Conservation (phyloP, 1,140 invertebrate species). For the Ctenoplectra terminalis region DNA sequence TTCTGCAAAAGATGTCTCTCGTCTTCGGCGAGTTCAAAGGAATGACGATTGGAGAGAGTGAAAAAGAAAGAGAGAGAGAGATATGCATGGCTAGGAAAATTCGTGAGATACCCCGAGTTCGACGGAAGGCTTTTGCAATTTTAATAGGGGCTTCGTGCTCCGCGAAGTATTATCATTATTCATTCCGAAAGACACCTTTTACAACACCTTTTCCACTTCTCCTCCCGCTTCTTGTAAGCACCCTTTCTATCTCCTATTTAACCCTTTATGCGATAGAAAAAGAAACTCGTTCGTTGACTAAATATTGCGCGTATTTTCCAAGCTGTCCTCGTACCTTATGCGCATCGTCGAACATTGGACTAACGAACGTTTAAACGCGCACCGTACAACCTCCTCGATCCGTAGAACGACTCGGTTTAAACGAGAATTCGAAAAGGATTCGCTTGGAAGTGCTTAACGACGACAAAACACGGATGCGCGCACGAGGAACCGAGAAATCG, state of each 20-base stretch:
- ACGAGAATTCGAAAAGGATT: neutral
- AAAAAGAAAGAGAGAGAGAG: neutral
- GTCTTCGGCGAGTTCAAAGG: slow-evolving; percentile 33
- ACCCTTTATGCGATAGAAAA: neutral
- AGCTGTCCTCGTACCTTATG: neutral
- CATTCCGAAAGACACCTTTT: slow-evolving; percentile 11
- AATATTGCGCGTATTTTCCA: neutral
- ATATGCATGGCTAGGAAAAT: neutral
- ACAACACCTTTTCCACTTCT: neutral
- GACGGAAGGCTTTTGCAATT: slow-evolving; percentile 22
- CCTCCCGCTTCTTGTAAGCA: neutral
- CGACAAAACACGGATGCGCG: too few species aligned
- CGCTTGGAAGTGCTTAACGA: too few species aligned
- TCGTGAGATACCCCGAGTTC: slow-evolving; percentile 3
- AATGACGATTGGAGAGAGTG: neutral
- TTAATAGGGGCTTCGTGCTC: slow-evolving; percentile 18
- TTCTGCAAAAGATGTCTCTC: slow-evolving; percentile 38
- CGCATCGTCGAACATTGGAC: neutral
- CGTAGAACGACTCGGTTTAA: neutral
- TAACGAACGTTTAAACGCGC: neutral
- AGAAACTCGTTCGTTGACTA: slow-evolving; percentile 8
- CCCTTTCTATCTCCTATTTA: neutral
- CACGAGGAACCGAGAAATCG: too few species aligned
- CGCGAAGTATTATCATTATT: slow-evolving; percentile 35
- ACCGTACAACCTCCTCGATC: too few species aligned